Conservation (phyloP, 2,888 invertebrate species). For the Ennomos erosarius region DNA sequence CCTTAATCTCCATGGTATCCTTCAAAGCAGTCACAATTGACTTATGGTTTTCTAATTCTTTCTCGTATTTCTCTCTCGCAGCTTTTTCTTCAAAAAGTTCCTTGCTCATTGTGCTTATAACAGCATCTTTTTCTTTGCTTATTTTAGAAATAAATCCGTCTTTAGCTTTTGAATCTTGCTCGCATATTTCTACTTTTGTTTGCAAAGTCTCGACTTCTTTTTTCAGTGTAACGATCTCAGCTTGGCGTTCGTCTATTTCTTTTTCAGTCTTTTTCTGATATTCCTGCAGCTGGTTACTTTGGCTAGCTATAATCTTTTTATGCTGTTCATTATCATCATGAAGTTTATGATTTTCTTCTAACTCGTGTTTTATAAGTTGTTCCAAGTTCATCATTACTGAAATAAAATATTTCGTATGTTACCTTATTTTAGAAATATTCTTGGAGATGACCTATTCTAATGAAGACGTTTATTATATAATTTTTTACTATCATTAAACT, state of each 20-base stretch:
- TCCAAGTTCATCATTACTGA: slow-evolving; percentile 59
- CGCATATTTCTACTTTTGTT: slow-evolving; percentile 41
- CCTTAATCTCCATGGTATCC: slow-evolving; percentile 46
- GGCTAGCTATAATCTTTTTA: slow-evolving; percentile 52
- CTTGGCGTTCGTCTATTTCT: slow-evolving; percentile 55
- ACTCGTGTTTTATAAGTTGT: slow-evolving; percentile 51
- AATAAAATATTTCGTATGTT: slow-evolving; percentile 37
- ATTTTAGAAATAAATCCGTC: slow-evolving; percentile 42
- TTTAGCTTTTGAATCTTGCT: slow-evolving; percentile 49
- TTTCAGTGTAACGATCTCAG: slow-evolving; percentile 50
- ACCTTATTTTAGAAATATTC: too few species aligned
- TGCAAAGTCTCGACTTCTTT: slow-evolving; percentile 48
- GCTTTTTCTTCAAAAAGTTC: slow-evolving; percentile 56
- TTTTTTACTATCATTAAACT: slow-evolving; percentile 8
- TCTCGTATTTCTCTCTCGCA: slow-evolving; percentile 47
- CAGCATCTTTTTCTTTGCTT: slow-evolving; percentile 52
- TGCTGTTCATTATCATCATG: slow-evolving; percentile 50
- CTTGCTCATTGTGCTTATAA: slow-evolving; percentile 53
- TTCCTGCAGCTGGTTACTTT: slow-evolving; percentile 60
- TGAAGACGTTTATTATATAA: neutral
- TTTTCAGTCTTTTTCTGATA: slow-evolving; percentile 59
- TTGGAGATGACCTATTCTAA: slow-evolving; percentile 1
- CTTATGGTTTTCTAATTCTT: slow-evolving; percentile 33
- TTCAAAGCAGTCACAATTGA: slow-evolving; percentile 38
- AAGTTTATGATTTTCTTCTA: slow-evolving; percentile 49